Evolutionary conservation across 2,888 invertebrate genomes (phyloP).

Genomic region (Lochmaea crataegi): DNA sequence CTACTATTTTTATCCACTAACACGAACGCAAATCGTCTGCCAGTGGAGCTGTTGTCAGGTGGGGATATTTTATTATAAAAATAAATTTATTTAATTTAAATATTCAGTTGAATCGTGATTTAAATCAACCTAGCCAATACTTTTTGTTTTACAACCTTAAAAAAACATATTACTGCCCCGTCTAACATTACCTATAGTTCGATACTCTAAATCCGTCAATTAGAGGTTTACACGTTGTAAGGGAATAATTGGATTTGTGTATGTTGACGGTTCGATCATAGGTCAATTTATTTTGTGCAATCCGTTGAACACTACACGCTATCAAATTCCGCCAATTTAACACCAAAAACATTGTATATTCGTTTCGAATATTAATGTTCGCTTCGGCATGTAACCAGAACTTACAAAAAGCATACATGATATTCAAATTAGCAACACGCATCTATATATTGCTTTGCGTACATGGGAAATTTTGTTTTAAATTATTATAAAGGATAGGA

Average conservation of each 20-base stretch:
- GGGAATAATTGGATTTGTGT: constrained; percentile 3
- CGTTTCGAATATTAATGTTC: neutral
- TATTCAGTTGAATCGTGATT: too few species aligned
- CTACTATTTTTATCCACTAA: too few species aligned
- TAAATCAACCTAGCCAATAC: too few species aligned
- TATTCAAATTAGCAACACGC: neutral
- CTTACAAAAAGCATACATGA: neutral
- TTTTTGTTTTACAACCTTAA: too few species aligned
- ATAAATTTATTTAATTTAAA: too few species aligned
- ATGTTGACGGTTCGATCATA: constrained; percentile 3
- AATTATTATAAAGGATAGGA: too few species aligned
- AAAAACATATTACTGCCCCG: too few species aligned
- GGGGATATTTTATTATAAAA: too few species aligned
- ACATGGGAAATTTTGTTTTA: neutral
- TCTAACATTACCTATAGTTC: neutral
- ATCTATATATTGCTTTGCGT: neutral
- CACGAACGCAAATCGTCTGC: too few species aligned
- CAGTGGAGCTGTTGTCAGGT: too few species aligned
- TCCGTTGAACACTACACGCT: neutral
- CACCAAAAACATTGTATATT: neutral
- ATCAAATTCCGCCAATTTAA: neutral
- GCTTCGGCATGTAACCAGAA: neutral
- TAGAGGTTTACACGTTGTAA: neutral
- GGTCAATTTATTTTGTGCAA: neutral
- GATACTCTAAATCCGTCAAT: neutral